Evolutionary conservation across 2,888 invertebrate species (phyloP).

Genomic region (Eupithecia dodoneata): DNA sequence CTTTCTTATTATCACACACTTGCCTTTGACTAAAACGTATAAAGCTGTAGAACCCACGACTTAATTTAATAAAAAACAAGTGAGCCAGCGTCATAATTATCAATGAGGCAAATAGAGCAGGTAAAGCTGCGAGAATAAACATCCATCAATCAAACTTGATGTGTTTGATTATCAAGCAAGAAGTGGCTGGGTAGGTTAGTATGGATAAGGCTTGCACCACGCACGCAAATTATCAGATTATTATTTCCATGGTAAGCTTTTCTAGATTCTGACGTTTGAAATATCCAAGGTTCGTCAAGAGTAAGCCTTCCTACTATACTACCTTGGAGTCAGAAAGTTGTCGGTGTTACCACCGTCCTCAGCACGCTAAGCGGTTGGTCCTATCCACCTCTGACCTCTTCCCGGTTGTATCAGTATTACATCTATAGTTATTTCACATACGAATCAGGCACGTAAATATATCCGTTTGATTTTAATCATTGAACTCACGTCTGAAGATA

Average conservation of each 20-base stretch:
- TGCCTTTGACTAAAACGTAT: background rate
- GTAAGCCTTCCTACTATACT: too few species aligned
- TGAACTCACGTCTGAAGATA: too few species aligned
- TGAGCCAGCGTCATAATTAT: conserved; percentile 68
- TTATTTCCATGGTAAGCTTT: background rate
- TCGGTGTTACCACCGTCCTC: background rate
- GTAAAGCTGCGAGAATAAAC: conserved; percentile 74
- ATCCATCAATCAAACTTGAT: conserved; percentile 78
- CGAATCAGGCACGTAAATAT: too few species aligned
- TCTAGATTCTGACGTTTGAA: background rate
- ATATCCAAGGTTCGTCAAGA: background rate
- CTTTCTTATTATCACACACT: background rate
- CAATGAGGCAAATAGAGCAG: conserved; percentile 71
- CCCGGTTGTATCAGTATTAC: background rate
- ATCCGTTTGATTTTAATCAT: too few species aligned
- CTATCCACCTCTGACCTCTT: background rate
- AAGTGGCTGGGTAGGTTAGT: conserved; percentile 49
- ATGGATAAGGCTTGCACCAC: conserved; percentile 51
- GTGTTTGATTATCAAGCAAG: conserved; percentile 60
- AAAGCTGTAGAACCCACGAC: conserved; percentile 23
- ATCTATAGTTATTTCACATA: background rate
- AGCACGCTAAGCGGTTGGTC: background rate
- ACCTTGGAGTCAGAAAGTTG: too few species aligned
- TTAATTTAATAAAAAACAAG: conserved; percentile 74
- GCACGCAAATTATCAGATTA: background rate